These are phyloP conservation scores for Laticauda colubrina DNA, from an alignment of 2,113 vertebrate species.

Conservation along the genomic window DNA sequence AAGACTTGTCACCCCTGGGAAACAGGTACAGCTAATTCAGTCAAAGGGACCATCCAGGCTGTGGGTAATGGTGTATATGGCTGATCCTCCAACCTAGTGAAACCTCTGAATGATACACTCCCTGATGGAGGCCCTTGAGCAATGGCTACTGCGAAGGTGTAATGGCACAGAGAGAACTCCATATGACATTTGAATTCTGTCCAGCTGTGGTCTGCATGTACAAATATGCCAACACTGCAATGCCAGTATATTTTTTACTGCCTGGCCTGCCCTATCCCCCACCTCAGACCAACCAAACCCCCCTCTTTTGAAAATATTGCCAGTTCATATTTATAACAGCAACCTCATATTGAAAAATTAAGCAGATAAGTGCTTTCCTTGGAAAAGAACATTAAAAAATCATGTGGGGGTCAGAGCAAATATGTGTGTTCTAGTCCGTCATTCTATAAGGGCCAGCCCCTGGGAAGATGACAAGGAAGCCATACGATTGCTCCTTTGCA, in stretches of 20 bases:
- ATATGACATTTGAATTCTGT: neutral
- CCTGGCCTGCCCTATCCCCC: neutral
- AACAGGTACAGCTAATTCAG: neutral
- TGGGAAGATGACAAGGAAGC: neutral
- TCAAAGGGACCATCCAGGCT: accelerated
- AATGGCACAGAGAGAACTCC: neutral
- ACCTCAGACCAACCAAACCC: neutral
- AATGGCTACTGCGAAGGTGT: neutral
- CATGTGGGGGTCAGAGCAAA: neutral
- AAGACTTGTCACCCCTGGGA: accelerated
- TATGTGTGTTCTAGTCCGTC: neutral
- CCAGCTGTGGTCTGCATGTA: neutral
- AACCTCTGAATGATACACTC: neutral
- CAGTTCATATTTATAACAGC: neutral
- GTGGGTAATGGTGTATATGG: neutral
- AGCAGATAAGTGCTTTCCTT: neutral
- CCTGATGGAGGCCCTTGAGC: neutral
- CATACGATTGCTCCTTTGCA: neutral
- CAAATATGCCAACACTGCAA: neutral
- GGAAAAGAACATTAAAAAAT: neutral
- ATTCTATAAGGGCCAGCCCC: neutral
- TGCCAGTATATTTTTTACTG: neutral
- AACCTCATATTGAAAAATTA: neutral
- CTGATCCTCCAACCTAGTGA: neutral
- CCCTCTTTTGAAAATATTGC: neutral